Evolutionary conservation across 2,888 invertebrate species (phyloP).

Genomic region (Drosophila bunnanda): DNA sequence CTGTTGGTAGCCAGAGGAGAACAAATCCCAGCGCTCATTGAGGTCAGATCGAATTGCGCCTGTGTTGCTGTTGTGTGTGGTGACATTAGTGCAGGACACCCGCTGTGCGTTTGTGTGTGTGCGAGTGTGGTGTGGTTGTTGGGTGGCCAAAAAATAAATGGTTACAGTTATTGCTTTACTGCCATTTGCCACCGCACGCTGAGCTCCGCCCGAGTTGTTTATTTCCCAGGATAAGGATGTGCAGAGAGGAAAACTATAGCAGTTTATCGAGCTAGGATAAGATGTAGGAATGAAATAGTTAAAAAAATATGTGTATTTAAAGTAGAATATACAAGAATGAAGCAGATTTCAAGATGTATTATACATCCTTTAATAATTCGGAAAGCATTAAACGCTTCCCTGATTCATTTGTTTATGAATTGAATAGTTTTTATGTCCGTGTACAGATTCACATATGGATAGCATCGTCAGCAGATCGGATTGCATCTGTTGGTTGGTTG

Average conservation of each 20-base stretch:
- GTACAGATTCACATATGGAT: constrained; percentile 5
- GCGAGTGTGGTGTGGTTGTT: constrained; percentile 8
- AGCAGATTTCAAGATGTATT: no score
- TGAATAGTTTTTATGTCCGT: constrained; percentile 2
- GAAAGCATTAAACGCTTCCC: no score
- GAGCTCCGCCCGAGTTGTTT: constrained; percentile 43
- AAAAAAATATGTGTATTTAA: neutral
- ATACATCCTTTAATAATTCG: no score
- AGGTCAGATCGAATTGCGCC: constrained; percentile 60
- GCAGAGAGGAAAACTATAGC: constrained; percentile 14
- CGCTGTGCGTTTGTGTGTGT: constrained; percentile 48
- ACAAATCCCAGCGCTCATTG: constrained; percentile 57
- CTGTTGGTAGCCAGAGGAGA: constrained; percentile 15
- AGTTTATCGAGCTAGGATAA: neutral
- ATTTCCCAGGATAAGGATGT: constrained; percentile 17
- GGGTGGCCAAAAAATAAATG: constrained; percentile 63
- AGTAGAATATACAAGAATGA: neutral
- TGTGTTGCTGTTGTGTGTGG: constrained; percentile 55
- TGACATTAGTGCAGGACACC: constrained; percentile 57
- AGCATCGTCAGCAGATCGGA: constrained; percentile 19
- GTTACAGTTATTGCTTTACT: constrained; percentile 65
- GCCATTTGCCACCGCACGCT: constrained; percentile 45
- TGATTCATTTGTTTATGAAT: neutral
- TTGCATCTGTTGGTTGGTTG: constrained; percentile 14
- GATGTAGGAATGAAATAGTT: neutral